These are phyloP conservation scores for Isoperla grammatica DNA, from an alignment of 2,888 invertebrate species.

Conservation along the genomic window DNA sequence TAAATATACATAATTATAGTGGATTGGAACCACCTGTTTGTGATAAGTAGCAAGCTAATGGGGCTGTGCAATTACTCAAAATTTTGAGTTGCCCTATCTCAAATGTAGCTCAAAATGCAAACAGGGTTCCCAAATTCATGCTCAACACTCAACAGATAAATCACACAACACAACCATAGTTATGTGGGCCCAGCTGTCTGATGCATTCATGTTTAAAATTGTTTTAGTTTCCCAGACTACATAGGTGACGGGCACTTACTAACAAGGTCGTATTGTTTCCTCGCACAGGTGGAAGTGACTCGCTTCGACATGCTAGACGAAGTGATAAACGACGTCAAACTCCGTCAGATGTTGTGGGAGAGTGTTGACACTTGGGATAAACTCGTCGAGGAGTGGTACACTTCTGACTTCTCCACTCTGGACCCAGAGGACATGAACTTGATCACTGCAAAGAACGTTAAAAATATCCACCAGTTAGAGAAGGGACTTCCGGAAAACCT, in stretches of 20 bases:
- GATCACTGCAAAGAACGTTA: constrained; percentile 60
- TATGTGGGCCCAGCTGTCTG: no score
- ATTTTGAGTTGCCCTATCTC: no score
- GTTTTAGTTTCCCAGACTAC: background rate
- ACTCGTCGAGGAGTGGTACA: constrained; percentile 60
- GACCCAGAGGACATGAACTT: constrained; percentile 68
- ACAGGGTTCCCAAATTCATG: no score
- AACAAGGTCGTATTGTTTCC: no score
- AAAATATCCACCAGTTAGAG: constrained; percentile 70
- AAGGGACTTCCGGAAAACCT: constrained; percentile 78
- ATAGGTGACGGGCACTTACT: background rate
- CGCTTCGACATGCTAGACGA: constrained; percentile 76
- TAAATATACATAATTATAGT: no score
- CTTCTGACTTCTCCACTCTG: constrained; percentile 56
- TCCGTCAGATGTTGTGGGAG: constrained; percentile 76
- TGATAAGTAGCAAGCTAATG: no score
- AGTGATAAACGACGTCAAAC: constrained; percentile 69
- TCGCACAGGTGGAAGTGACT: constrained; percentile 67
- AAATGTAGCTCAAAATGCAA: no score
- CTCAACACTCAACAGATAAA: no score
- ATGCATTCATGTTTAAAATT: no score
- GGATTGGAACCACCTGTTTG: no score
- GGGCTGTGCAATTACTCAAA: no score
- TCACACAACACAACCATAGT: no score
- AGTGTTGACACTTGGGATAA: constrained; percentile 69